Percentiles rank a stretch among this genome's conserved stretches.
phyloP scores from a whole-genome alignment of 35 echinoderm and acorn worm species.

The Lytechinus variegatus region DNA sequence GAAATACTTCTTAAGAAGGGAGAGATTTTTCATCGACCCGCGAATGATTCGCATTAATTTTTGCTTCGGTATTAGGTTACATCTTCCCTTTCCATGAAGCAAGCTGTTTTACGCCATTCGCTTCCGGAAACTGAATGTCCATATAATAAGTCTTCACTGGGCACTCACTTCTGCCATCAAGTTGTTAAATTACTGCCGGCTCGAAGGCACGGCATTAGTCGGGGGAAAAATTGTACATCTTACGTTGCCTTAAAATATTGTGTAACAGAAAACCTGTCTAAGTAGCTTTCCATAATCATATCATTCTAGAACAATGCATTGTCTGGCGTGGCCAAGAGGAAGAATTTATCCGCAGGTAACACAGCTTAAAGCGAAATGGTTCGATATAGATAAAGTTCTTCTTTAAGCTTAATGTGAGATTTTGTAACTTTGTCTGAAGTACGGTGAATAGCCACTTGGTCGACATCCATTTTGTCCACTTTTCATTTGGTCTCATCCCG shows the following conservation, averaged over 20 bases:
- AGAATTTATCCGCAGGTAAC: not conserved
- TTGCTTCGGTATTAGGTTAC: not conserved
- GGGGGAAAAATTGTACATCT: no score
- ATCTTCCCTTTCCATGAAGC: not conserved
- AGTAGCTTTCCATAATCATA: conserved; percentile 1
- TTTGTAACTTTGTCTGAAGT: not conserved
- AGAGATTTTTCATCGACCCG: not conserved
- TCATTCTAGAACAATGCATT: not conserved
- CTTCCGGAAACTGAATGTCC: no score
- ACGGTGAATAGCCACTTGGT: no score
- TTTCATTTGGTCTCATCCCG: no score
- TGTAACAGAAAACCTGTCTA: not conserved
- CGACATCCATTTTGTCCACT: no score
- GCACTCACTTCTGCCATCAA: no score
- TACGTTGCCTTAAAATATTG: not conserved
- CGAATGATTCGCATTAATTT: not conserved
- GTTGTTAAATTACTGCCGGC: not conserved
- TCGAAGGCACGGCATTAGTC: not conserved
- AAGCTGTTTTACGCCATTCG: not conserved
- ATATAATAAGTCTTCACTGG: no score
- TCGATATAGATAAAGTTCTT: not conserved
- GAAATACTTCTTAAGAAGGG: not conserved
- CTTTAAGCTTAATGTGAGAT: no score
- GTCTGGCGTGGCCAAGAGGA: not conserved
- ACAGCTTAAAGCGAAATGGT: not conserved